These are phyloP conservation scores for Thera obeliscata DNA, from an alignment of 2,888 invertebrate genomes.

Conservation along the genomic window DNA sequence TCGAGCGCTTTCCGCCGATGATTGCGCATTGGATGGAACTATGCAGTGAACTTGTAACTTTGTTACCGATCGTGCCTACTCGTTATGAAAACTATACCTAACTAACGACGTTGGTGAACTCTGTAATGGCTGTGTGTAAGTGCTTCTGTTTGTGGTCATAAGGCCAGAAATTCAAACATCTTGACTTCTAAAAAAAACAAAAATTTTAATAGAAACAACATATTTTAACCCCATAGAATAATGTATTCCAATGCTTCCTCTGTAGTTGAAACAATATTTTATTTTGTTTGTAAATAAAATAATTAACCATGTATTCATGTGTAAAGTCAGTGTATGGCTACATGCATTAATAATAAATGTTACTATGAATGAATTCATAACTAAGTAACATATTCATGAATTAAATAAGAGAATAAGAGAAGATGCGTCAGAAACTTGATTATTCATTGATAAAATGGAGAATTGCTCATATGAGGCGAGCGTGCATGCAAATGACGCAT, in stretches of 20 bases:
- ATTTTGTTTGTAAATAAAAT: too few species aligned
- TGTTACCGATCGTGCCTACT: not conserved
- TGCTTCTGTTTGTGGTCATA: too few species aligned
- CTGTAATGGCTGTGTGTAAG: too few species aligned
- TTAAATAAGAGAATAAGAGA: conserved; percentile 16
- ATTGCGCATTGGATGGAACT: conserved; percentile 24
- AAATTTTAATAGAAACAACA: too few species aligned
- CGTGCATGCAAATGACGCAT: conserved; percentile 62
- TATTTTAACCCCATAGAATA: too few species aligned
- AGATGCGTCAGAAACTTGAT: conserved; percentile 47
- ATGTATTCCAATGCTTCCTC: too few species aligned
- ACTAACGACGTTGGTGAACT: not conserved
- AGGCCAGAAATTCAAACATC: too few species aligned
- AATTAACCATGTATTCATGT: too few species aligned
- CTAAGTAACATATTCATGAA: conserved; percentile 7
- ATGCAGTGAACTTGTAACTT: conserved; percentile 8
- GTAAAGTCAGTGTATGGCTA: not conserved
- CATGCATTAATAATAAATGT: not conserved
- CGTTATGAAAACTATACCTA: conserved; percentile 1
- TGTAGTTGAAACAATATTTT: too few species aligned
- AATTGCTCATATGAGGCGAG: conserved; percentile 45
- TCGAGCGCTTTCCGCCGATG: conserved; percentile 27
- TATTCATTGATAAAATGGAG: conserved; percentile 51
- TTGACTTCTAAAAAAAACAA: too few species aligned
- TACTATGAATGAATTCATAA: conserved; percentile 16